A percentile compares a stretch with the other conserved stretches of the same genome.
Conservation (phyloP, 2,888 invertebrate genomes). For the Euplagia quadripunctaria region DNA sequence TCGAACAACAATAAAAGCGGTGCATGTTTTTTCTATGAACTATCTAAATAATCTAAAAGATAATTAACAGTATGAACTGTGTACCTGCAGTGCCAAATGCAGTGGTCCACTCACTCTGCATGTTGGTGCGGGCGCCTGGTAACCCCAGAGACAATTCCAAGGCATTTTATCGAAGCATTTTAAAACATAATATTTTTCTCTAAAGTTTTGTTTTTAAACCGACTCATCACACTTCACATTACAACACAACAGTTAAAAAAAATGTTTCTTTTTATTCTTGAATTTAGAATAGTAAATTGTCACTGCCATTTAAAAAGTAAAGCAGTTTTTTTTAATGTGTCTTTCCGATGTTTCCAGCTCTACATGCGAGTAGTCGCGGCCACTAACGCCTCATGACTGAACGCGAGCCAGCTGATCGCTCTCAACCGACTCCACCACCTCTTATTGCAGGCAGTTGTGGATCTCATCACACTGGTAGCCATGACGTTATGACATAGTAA, state of each 20-base stretch:
- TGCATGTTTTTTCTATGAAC: constrained; percentile 4
- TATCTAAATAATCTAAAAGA: background rate
- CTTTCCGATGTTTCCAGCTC: constrained; percentile 9
- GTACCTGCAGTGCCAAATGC: constrained; percentile 76
- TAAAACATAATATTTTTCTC: constrained; percentile 19
- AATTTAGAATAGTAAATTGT: constrained; percentile 6
- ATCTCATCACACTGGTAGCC: constrained; percentile 28
- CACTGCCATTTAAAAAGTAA: constrained; percentile 17
- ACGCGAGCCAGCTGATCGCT: constrained; percentile 64
- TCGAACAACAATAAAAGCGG: background rate
- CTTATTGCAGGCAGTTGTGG: constrained; percentile 17
- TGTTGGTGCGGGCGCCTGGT: constrained; percentile 76
- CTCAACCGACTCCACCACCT: constrained; percentile 51
- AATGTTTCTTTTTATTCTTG: constrained; percentile 5
- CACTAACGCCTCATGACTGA: constrained; percentile 68
- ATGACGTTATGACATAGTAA: background rate
- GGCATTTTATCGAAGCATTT: constrained; percentile 75
- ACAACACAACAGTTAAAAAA: constrained; percentile 10
- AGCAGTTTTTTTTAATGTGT: constrained; percentile 12
- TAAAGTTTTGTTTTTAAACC: constrained; percentile 17
- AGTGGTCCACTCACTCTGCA: constrained; percentile 82
- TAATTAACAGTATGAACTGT: constrained; percentile 1
- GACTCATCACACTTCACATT: constrained; percentile 40
- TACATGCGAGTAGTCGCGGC: constrained; percentile 60
- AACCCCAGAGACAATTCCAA: constrained; percentile 85